Conservation (phyloP, 2,888 invertebrate genomes). For the Flexamia atlantica region DNA sequence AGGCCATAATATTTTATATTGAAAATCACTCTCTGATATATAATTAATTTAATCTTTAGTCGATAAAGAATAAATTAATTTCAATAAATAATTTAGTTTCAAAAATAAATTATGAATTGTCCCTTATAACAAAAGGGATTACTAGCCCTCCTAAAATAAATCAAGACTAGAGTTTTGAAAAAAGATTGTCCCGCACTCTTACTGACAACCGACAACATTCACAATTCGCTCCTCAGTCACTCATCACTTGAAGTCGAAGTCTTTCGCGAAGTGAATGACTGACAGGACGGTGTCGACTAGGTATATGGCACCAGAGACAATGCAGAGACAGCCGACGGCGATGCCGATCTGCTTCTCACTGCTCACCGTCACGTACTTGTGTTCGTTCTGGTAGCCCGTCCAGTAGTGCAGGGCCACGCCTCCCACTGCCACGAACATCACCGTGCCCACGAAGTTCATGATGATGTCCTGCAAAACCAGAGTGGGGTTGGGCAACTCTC, state of each 20-base stretch:
- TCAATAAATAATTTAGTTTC: too few relatives aligned
- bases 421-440: slow-evolving; percentile 91
- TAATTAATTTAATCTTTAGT: too few relatives aligned
- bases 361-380: slow-evolving; percentile 85
- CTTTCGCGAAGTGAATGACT: slow-evolving; percentile 85
- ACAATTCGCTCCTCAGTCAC: neutral
- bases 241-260: slow-evolving; percentile 60
- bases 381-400: slow-evolving; percentile 90
- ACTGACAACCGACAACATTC: neutral
- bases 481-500: too few relatives aligned
- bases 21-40: too few relatives aligned
- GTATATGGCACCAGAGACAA: slow-evolving; percentile 88
- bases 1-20: too few relatives aligned
- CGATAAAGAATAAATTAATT: too few relatives aligned
- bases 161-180: too few relatives aligned
- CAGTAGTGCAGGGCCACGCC: slow-evolving; percentile 93
- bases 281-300: slow-evolving; percentile 88
- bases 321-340: slow-evolving; percentile 88
- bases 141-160: too few relatives aligned
- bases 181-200: neutral
- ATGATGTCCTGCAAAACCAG: slow-evolving; percentile 90
- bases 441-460: slow-evolving; percentile 92
- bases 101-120: too few relatives aligned
- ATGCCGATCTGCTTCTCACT: slow-evolving; percentile 89
- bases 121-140: too few relatives aligned